Base-by-base conservation (phyloP, 2,113 vertebrate genomes). In the Tamias sibiricus region DNA sequence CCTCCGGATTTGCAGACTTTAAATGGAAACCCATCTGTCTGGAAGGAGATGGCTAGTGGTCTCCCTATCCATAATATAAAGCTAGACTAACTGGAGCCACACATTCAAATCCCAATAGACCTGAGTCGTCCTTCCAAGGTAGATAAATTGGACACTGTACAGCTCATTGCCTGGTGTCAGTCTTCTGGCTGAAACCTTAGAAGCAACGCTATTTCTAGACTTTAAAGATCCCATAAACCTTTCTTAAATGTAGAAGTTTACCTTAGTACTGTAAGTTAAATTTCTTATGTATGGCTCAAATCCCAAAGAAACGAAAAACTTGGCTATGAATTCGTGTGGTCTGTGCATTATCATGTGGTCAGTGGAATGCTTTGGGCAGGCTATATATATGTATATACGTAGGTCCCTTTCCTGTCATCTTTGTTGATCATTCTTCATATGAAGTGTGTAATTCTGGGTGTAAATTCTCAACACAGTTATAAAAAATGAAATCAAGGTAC, bases 71-170 rank as follows among this genome's bases (percentile, higher is more conserved):
- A 69, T 68, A 76, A 32, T 35, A 83, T 0, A 49, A 37, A 96
- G 89, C 93, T 87, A 97, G 97, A 96, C 97, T 91, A n/a, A 40
- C 82, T 77, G 96, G 97, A 97, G 97, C 97, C 97, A 9, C 74
- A 91, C 74, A 57, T 64, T 89, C 74, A 84, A 69, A 89, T 91
- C 97, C 85, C 94, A 42, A 8, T 13, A 72, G 95, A 75, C 81
- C 93, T 72, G 94, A 96, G 77, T 94, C 95, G 86, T 93, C 95
- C 69, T 89, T 97, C 77, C 77, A 76, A 92, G 42, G 81, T 3
- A 95, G 96, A 96, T 96, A 94, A 83, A 94, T 68, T 28, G 81
- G 89, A 92, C 11, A 14, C 69, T 10, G 47, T 72, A 54, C 81
- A 54, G 84, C 59, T 62, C 47, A 11, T 62, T 75, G 92, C 85